Conservation (phyloP, 1,140 invertebrate species). For the Danaus plexippus region DNA sequence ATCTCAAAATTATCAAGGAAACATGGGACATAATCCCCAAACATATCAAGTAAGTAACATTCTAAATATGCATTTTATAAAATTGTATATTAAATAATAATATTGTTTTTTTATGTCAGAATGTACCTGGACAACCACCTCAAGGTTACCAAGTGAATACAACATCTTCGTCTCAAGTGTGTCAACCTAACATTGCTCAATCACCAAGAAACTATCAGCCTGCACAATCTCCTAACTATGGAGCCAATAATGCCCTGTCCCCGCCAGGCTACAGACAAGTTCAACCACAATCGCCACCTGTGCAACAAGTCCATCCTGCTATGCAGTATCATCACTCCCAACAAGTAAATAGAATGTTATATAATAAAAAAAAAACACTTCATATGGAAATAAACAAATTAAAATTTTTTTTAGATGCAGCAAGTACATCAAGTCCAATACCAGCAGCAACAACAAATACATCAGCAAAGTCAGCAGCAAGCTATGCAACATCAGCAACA, state of each 20-base stretch:
- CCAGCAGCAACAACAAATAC: conserved; percentile 49
- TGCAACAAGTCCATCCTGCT: conserved; percentile 48
- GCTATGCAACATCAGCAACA: conserved; percentile 58
- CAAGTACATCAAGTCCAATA: conserved; percentile 53
- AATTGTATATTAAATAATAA: not conserved
- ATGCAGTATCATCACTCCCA: conserved; percentile 65
- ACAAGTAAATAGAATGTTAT: conserved; percentile 35
- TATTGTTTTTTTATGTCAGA: conserved; percentile 25
- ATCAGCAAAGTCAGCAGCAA: conserved; percentile 39
- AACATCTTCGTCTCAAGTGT: conserved; percentile 42
- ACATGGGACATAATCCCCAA: conserved; percentile 48
- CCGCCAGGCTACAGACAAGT: conserved; percentile 59
- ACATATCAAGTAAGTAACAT: conserved; percentile 48
- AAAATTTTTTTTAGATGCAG: conserved; percentile 39
- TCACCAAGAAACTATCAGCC: conserved; percentile 57
- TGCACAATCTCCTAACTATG: conserved; percentile 50
- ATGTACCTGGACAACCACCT: conserved; percentile 48
- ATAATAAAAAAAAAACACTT: conserved; percentile 1
- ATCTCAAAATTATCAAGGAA: conserved; percentile 57
- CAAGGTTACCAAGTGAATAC: conserved; percentile 57
- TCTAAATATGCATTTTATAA: conserved; percentile 1
- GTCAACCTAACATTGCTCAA: conserved; percentile 48
- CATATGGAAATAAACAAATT: not conserved
- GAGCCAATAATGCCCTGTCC: conserved; percentile 45
- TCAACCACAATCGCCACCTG: conserved; percentile 51